Evolutionary conservation across 2,113 vertebrate genomes (phyloP), one percentile per base, ranked within the genome.

Genomic region (Lagenorhynchus albirostris): DNA sequence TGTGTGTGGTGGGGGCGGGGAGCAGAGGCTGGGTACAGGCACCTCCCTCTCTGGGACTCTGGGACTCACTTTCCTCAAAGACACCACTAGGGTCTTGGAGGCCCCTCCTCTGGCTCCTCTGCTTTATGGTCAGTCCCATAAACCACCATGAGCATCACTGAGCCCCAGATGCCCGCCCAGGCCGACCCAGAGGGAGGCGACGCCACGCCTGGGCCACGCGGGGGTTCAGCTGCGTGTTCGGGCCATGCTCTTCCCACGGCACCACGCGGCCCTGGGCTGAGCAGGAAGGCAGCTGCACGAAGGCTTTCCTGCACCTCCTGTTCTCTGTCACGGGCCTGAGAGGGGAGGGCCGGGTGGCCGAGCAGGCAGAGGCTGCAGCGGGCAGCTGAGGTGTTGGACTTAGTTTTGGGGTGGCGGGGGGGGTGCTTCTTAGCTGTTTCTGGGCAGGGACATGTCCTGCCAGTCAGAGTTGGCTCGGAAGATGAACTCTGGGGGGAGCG

Each of bases 151-250:
- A 21, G 31, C 17, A 5, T 58, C 18, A 4, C n/a, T 5, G 23
- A 70, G 71, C 36, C 20, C 36, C 20, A 1, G 9, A 12, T 1
- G 36, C 63, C 26, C 9, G 8, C 70, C 55, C 63, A 9, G 36
- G 47, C 58, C 1, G 2, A 41, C 17, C 6, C 26, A 5, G 13
- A 3, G 41, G 11, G 11, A 14, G 62, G n/a, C 1, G 23, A 50
- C 1, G 5, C n/a, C 6, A 8, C 18, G 2, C 3, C 31, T 0
- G 55, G 8, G 0, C 0, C 10, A 13, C 10, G 3, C 0, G 0
- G 47, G 1, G n/a, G 9, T 26, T 50, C 47, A 14, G 33, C 67
- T 8, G 13, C 36, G 53, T 1, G 50, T 21, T 36, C 4, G 1
- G 15, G 18, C 80, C 47, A 5, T 0, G 0, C 26, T 14, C 8